These are phyloP conservation scores for Nemapogon koenigi DNA, from an alignment of 2,888 invertebrate genomes.

Conservation along the genomic window DNA sequence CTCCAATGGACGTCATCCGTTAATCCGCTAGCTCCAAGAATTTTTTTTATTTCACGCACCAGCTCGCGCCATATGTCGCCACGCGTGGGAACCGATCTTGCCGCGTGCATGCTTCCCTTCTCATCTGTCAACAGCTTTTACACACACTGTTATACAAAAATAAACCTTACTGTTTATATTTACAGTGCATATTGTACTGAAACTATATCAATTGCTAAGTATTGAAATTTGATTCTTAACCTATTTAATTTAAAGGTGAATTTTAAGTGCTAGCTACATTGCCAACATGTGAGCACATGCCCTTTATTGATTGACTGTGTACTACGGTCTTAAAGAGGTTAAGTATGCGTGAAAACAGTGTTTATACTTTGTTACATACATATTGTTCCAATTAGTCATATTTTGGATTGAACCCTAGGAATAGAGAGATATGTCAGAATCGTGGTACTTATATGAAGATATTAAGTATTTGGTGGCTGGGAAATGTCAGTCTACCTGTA, in stretches of 20 bases:
- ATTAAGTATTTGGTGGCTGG: too few species aligned
- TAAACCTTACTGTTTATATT: too few species aligned
- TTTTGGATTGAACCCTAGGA: too few species aligned
- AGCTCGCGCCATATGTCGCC: conserved; percentile 61
- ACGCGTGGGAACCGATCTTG: conserved; percentile 59
- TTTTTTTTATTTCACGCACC: conserved; percentile 44
- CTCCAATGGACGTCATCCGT: conserved; percentile 4
- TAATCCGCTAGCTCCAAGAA: conserved; percentile 45
- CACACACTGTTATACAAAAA: too few species aligned
- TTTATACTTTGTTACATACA: conserved; percentile 22
- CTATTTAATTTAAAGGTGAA: neutral
- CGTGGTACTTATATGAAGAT: too few species aligned
- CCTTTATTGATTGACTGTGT: conserved; percentile 41
- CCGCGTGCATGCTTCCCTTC: too few species aligned
- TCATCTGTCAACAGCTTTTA: too few species aligned
- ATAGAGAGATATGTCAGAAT: too few species aligned
- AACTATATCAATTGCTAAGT: too few species aligned
- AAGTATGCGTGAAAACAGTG: conserved; percentile 40
- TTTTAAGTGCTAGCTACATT: conserved; percentile 1
- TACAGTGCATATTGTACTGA: too few species aligned
- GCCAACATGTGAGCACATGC: conserved; percentile 31
- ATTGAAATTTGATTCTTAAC: too few species aligned
- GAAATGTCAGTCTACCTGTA: too few species aligned
- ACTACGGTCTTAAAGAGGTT: conserved; percentile 37
- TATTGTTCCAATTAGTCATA: conserved; percentile 10